phyloP scores from a whole-genome alignment of 2,113 vertebrate genomes.

The Daubentonia madagascariensis region DNA sequence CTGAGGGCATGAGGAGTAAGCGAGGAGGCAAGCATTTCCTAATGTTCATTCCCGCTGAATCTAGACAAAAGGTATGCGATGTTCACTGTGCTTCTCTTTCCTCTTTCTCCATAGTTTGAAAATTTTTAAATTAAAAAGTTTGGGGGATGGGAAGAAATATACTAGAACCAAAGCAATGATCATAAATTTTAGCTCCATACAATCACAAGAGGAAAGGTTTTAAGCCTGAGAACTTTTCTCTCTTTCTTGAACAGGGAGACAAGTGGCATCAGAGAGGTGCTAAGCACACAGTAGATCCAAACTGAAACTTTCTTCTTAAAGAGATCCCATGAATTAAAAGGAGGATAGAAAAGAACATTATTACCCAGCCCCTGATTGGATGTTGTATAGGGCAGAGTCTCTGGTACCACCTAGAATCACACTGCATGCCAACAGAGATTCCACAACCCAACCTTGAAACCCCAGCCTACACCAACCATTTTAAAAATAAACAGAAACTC shows the following conservation, averaged over 20 bases:
- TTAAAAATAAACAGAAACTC: neutral
- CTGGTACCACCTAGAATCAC: neutral
- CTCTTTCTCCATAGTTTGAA: neutral
- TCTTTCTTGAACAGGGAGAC: neutral
- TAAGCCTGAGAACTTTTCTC: neutral
- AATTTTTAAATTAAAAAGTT: neutral
- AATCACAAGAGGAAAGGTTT: neutral
- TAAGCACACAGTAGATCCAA: neutral
- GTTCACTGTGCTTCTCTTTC: neutral
- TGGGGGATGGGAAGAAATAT: neutral
- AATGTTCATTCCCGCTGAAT: too few species aligned
- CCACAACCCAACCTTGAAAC: fast-evolving
- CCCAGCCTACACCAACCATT: neutral
- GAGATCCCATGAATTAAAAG: neutral
- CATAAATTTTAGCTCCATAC: neutral
- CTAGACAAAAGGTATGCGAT: fast-evolving
- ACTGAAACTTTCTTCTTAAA: neutral
- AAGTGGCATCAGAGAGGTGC: neutral
- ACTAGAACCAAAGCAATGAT: neutral
- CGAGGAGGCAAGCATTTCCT: fast-evolving
- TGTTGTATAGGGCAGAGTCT: neutral
- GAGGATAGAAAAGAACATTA: neutral
- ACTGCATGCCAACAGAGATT: fast-evolving
- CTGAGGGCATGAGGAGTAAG: fast-evolving
- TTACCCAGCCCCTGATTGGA: fast-evolving